Evolutionary conservation across 2,888 invertebrate species (phyloP).

Genomic region (Epistrophe eligans): DNA sequence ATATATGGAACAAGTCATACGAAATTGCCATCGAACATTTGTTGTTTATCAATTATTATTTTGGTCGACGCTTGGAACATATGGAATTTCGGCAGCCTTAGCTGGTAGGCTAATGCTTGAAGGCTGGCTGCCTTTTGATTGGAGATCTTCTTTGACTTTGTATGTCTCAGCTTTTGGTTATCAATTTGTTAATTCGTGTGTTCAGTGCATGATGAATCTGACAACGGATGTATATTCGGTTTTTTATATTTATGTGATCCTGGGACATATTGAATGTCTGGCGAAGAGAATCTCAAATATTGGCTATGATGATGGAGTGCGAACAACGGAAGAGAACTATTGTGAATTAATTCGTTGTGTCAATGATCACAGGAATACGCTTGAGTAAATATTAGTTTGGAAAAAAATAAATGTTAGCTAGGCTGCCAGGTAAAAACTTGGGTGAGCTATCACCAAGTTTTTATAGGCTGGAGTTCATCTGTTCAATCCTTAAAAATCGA

Average conservation of each 20-base stretch:
- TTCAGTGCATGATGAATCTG: conserved; percentile 67
- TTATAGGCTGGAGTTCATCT: too few species aligned
- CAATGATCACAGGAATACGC: conserved; percentile 76
- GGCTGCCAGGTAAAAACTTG: too few species aligned
- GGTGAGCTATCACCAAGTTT: too few species aligned
- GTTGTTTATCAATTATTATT: conserved; percentile 64
- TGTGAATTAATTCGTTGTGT: conserved; percentile 76
- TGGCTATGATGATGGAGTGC: conserved; percentile 48
- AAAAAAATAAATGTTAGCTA: too few species aligned
- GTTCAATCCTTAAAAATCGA: too few species aligned
- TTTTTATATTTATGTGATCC: conserved; percentile 74
- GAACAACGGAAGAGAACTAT: conserved; percentile 62
- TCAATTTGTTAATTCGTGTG: conserved; percentile 63
- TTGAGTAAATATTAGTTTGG: conserved; percentile 58
- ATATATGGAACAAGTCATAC: conserved; percentile 57
- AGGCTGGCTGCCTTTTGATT: conserved; percentile 61
- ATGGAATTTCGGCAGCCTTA: conserved; percentile 63
- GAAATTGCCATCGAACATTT: conserved; percentile 59
- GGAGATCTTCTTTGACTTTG: conserved; percentile 33
- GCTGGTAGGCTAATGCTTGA: conserved; percentile 70
- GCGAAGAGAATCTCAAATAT: conserved; percentile 74
- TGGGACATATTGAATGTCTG: conserved; percentile 76
- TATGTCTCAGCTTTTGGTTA: conserved; percentile 64
- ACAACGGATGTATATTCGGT: conserved; percentile 76
- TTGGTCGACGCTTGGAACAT: conserved; percentile 63